A percentile compares a stretch with the other conserved stretches of the same genome.
Conservation (phyloP, 2,797 vertebrate genomes). For the Brachyrhaphis roseni region DNA sequence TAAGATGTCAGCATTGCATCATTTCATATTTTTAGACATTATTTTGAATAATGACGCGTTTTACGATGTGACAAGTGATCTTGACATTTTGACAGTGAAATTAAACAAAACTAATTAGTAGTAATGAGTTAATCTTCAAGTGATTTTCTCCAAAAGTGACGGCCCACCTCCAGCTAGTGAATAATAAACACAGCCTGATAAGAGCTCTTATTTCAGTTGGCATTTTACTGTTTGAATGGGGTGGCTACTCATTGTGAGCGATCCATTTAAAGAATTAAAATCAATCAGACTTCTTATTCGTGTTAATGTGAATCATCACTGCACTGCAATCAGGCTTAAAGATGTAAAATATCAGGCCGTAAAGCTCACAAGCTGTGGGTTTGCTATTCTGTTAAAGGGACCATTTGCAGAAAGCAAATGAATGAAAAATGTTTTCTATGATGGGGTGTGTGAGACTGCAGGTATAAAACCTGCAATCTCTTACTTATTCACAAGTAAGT, state of each 20-base stretch:
- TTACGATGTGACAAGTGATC: background rate
- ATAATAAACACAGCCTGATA: background rate
- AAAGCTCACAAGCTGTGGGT: constrained; percentile 1
- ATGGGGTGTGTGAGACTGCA: background rate
- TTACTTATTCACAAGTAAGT: background rate
- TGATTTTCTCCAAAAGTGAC: background rate
- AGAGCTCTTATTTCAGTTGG: background rate
- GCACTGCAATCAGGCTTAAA: background rate
- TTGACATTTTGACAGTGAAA: background rate
- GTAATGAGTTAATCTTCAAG: background rate
- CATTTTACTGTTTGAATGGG: constrained; percentile 1
- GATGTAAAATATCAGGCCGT: constrained; percentile 3
- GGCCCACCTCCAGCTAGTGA: background rate
- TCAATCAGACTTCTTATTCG: constrained; percentile 21
- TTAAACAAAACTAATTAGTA: background rate
- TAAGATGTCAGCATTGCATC: constrained; percentile 7
- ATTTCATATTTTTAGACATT: background rate
- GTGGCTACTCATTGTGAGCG: constrained; percentile 1
- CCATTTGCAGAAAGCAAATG: background rate
- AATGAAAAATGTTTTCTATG: constrained; percentile 4
- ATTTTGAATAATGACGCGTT: background rate
- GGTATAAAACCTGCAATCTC: background rate
- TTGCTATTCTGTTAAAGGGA: background rate
- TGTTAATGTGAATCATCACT: constrained; percentile 4
- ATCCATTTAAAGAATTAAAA: constrained; percentile 2